Base-by-base conservation (phyloP, 2,797 vertebrate species). In the Micrastur ruficollis region DNA sequence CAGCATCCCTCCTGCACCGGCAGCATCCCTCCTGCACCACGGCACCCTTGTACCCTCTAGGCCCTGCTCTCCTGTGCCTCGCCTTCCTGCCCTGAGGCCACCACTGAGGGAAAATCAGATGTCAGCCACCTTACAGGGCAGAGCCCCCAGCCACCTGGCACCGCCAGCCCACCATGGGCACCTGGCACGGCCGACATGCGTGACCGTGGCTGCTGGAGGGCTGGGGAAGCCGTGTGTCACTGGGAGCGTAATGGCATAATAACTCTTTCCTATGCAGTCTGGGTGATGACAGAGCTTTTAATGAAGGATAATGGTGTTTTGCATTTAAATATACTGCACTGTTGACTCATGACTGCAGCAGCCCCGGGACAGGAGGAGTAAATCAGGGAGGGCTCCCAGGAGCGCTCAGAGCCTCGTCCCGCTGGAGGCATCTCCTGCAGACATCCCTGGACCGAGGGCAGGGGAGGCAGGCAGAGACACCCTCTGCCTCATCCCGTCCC, bases 291-390 rank as follows among this genome's bases (percentile, higher is more conserved):
- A 49, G 78, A 86, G 36, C 67, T 94, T 89, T 94, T 92, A 92
- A 80, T 86, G 91, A 92, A 71, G 56, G 84, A 19, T 73, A 59
- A 89, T 26, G 82, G 62, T 36, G 74, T 47, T 87, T 91, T 86
- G 85, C 53, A 88, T 91, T 87, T 84, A 95, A 95, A 93, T 63
- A 67, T 36, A 44, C 67, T 12, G 63, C 67, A 8, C 92, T 56
- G 47, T 58, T 68, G 89, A 72, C 84, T 96, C 85, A 42, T 27
- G 81, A 29, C 82, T 80, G 86, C 81, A 74, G 78, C 73, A 70
- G 40, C 65, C 53, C 56, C 8, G 12, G 65, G 72, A 76, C 62
- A 67, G 90, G 38, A 78, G 53, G 49, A 74, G 86, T 50, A 75
- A 90, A 67, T 80, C 61, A 38, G 40, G 67, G 78, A 72, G n/a